Percentiles rank a stretch among this genome's conserved stretches.
These are phyloP conservation scores for Pseudopodoces humilis DNA, from an alignment of 2,113 vertebrate species.

Conservation along the genomic window DNA sequence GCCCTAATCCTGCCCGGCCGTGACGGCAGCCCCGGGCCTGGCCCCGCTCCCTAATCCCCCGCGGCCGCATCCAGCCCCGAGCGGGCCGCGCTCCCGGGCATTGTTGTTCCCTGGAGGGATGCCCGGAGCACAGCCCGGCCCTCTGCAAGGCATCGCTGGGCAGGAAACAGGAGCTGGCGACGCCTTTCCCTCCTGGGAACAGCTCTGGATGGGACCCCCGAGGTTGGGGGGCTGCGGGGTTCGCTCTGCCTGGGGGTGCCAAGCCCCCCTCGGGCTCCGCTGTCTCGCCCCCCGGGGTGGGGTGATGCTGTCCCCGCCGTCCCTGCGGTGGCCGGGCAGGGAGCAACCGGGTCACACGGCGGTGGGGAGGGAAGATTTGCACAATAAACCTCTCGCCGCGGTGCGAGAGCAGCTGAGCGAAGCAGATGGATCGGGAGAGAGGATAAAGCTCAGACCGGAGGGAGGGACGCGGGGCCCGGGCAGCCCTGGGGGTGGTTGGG, in stretches of 20 bases:
- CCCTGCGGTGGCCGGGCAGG: not conserved
- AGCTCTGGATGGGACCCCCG: not conserved
- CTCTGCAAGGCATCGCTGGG: not conserved
- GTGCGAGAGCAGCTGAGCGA: conserved; percentile 5
- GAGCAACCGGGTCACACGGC: not conserved
- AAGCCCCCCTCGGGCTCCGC: accelerated
- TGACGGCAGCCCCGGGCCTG: conserved; percentile 13
- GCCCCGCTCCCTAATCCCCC: not conserved
- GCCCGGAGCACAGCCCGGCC: not conserved
- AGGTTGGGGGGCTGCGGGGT: not conserved
- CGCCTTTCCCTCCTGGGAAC: not conserved
- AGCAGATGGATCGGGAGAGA: conserved; percentile 49
- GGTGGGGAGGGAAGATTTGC: conserved; percentile 40
- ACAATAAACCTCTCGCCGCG: conserved; percentile 25
- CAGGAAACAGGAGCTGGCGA: not conserved
- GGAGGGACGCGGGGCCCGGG: not conserved
- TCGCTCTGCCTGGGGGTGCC: accelerated
- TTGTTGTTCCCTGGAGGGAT: not conserved
- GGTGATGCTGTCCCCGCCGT: accelerated
- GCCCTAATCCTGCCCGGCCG: conserved; percentile 53
- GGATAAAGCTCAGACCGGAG: conserved; percentile 15
- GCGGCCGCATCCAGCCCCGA: not conserved
- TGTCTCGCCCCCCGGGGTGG: accelerated
- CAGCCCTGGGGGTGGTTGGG: not conserved
- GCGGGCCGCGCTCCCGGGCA: not conserved